These are phyloP conservation scores for Upupa epops DNA, from an alignment of 2,113 vertebrate species.

Conservation along the genomic window DNA sequence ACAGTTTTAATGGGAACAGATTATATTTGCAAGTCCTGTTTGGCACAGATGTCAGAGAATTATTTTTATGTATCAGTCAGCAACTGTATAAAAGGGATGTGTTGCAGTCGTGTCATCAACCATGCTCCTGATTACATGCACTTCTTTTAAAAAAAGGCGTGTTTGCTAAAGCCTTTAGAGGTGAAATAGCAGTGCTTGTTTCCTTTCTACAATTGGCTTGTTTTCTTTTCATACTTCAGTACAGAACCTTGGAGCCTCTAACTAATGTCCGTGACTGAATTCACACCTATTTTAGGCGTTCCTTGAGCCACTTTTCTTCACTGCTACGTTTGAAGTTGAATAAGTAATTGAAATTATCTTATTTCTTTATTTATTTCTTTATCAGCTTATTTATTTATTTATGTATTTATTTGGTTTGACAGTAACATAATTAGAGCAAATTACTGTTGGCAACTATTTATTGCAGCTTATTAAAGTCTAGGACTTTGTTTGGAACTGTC, in stretches of 20 bases:
- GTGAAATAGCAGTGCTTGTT: neutral
- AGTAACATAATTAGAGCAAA: constrained; percentile 36
- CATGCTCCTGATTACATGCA: constrained; percentile 24
- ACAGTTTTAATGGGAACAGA: constrained; percentile 7
- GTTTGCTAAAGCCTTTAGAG: constrained; percentile 5
- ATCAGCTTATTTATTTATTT: no score
- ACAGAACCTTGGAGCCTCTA: neutral
- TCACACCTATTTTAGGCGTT: neutral
- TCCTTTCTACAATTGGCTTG: neutral
- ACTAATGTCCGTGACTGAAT: neutral
- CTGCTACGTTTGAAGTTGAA: neutral
- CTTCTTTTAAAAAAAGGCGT: neutral
- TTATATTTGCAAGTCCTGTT: constrained; percentile 38
- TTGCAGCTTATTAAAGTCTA: constrained; percentile 31
- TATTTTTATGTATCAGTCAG: constrained; percentile 41
- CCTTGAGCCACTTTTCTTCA: neutral
- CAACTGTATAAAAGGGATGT: constrained; percentile 30
- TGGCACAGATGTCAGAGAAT: constrained; percentile 12
- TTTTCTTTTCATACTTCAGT: neutral
- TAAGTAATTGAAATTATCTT: constrained; percentile 27
- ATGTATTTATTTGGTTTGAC: neutral
- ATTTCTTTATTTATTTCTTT: neutral
- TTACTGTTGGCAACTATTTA: constrained; percentile 48
- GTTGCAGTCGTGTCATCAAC: constrained; percentile 17
- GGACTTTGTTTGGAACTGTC: constrained; percentile 27